Evolutionary conservation across 1,140 invertebrate genomes (phyloP).

Genomic region (Cryptotermes secundus): DNA sequence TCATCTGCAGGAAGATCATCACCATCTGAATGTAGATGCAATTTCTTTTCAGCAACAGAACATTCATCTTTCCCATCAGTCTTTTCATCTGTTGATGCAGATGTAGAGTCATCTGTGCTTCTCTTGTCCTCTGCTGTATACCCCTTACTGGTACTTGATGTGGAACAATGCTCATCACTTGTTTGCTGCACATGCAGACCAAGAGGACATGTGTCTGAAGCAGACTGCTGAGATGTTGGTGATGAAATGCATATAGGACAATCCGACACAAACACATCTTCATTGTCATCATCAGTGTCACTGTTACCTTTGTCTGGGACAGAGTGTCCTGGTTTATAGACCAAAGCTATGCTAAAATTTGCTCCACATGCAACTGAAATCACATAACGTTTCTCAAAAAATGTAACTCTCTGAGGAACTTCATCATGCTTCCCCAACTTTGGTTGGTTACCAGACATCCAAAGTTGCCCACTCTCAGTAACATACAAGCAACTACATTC

Average conservation of each 20-base stretch:
- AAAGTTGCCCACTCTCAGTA: constrained; percentile 67
- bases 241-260: constrained; percentile 60
- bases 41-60: not conserved
- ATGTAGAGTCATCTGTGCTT: constrained; percentile 37
- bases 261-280: constrained; percentile 61
- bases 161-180: constrained; percentile 37
- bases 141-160: constrained; percentile 51
- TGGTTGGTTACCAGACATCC: constrained; percentile 70
- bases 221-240: constrained; percentile 45
- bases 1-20: not conserved
- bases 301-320: constrained; percentile 54
- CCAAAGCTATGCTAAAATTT: constrained; percentile 66
- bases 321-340: constrained; percentile 57
- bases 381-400: constrained; percentile 65
- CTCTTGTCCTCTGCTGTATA: constrained; percentile 42
- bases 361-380: constrained; percentile 61
- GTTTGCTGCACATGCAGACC: constrained; percentile 47
- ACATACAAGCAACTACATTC: constrained; percentile 63
- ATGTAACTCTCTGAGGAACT: constrained; percentile 63
- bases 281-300: constrained; percentile 59
- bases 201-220: constrained; percentile 51
- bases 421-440: constrained; percentile 63
- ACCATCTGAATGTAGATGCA: not conserved
- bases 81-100: constrained; percentile 40
- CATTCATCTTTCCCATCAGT: constrained; percentile 6